Percentiles rank a stretch among this genome's conserved stretches.
These are phyloP conservation scores for Theristicus caerulescens DNA, from an alignment of 2,113 vertebrate species.

Conservation along the genomic window DNA sequence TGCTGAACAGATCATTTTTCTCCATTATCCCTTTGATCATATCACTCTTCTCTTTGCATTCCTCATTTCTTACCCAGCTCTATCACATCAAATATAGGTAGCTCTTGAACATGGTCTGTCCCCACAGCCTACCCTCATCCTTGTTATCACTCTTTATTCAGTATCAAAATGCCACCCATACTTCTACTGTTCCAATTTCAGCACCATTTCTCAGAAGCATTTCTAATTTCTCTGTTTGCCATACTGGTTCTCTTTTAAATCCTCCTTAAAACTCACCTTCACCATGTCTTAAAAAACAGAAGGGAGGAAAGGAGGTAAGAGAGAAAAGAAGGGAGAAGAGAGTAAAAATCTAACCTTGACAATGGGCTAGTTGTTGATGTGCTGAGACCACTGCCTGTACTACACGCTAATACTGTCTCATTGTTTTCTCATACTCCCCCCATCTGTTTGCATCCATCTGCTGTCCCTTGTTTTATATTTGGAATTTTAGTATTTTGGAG, in stretches of 20 bases:
- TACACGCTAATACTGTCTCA: constrained; percentile 54
- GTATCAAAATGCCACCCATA: neutral
- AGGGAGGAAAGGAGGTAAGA: neutral
- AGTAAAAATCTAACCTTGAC: constrained; percentile 29
- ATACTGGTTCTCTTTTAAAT: neutral
- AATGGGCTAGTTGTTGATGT: constrained; percentile 43
- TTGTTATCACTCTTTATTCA: neutral
- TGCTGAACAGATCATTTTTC: neutral
- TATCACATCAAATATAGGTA: neutral
- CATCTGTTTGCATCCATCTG: constrained; percentile 71
- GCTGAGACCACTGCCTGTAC: constrained; percentile 57
- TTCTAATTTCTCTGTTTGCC: neutral
- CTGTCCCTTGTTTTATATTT: constrained; percentile 60
- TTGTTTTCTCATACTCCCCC: constrained; percentile 64
- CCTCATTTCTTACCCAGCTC: neutral
- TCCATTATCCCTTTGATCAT: neutral
- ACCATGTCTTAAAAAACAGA: neutral
- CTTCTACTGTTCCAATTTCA: neutral
- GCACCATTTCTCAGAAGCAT: neutral
- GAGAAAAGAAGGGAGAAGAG: neutral
- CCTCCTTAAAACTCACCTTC: neutral
- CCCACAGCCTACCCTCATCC: neutral
- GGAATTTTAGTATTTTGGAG: constrained; percentile 61
- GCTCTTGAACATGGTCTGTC: neutral
- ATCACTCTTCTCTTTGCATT: neutral